A percentile compares a stretch with the other conserved stretches of the same genome.
Conservation (phyloP, 2,888 invertebrate genomes). For the Ectemnius lituratus region DNA sequence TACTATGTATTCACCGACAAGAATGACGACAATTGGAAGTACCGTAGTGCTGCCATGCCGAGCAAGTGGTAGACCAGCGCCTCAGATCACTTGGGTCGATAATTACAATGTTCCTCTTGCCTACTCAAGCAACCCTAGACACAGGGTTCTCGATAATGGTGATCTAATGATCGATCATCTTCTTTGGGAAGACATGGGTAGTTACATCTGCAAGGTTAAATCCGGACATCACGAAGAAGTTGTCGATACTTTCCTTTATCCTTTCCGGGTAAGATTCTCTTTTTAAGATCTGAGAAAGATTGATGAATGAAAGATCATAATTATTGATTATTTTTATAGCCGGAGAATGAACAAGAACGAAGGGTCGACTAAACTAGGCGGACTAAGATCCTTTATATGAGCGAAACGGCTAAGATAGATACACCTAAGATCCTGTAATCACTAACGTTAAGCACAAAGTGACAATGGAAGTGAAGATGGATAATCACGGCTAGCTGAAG, state of each 20-base stretch:
- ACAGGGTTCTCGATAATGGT: slow-evolving; percentile 82
- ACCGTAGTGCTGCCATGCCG: slow-evolving; percentile 85
- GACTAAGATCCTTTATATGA: too few species aligned
- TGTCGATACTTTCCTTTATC: slow-evolving; percentile 53
- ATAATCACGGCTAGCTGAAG: too few species aligned
- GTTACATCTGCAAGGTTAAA: slow-evolving; percentile 86
- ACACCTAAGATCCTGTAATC: too few species aligned
- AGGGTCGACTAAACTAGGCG: background rate
- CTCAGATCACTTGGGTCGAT: slow-evolving; percentile 85
- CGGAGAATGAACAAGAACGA: slow-evolving; percentile 5
- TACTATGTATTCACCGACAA: slow-evolving; percentile 71
- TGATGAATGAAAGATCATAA: background rate
- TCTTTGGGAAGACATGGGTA: slow-evolving; percentile 90
- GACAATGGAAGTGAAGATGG: too few species aligned
- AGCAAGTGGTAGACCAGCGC: slow-evolving; percentile 82
- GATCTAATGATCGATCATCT: slow-evolving; percentile 86
- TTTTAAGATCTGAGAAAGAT: too few species aligned
- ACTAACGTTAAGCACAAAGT: too few species aligned
- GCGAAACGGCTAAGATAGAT: too few species aligned
- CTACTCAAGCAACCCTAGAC: slow-evolving; percentile 54
- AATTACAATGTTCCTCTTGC: slow-evolving; percentile 80
- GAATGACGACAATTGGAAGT: slow-evolving; percentile 80
- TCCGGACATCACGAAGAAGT: slow-evolving; percentile 44
- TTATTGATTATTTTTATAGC: background rate
- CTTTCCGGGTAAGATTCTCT: slow-evolving; percentile 48